phyloP scores from a whole-genome alignment of 2,888 invertebrate species.

The Torymus texanus region DNA sequence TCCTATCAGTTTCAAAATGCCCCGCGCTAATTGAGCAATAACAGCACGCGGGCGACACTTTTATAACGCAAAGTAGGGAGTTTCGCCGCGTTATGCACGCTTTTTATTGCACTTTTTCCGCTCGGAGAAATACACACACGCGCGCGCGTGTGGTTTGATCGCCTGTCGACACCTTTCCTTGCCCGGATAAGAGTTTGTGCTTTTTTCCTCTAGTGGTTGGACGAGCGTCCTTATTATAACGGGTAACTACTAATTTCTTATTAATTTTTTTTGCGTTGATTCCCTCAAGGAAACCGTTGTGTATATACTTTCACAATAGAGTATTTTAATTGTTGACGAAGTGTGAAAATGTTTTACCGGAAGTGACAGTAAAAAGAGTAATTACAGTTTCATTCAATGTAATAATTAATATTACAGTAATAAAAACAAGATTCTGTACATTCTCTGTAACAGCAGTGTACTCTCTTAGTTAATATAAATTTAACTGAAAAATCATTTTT shows the following conservation, averaged over 20 bases:
- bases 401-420: no score
- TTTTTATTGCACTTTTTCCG: constrained; percentile 24
- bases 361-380: no score
- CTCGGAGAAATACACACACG: constrained; percentile 20
- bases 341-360: no score
- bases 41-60: constrained; percentile 18
- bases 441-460: no score
- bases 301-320: no score
- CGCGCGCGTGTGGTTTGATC: constrained; percentile 1
- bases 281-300: no score
- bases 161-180: constrained; percentile 41
- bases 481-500: no score
- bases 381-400: no score
- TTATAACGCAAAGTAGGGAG: constrained; percentile 17
- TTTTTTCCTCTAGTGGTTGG: background rate
- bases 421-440: no score
- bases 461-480: no score
- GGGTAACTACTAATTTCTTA: background rate
- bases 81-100: constrained; percentile 31
- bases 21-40: constrained; percentile 43
- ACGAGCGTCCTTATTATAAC: background rate
- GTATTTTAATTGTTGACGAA: no score
- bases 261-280: no score
- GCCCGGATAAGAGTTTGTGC: background rate
- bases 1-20: constrained; percentile 49